Evolutionary conservation across 2,888 invertebrate genomes (phyloP).

Genomic region (Hoplodrina ambigua): DNA sequence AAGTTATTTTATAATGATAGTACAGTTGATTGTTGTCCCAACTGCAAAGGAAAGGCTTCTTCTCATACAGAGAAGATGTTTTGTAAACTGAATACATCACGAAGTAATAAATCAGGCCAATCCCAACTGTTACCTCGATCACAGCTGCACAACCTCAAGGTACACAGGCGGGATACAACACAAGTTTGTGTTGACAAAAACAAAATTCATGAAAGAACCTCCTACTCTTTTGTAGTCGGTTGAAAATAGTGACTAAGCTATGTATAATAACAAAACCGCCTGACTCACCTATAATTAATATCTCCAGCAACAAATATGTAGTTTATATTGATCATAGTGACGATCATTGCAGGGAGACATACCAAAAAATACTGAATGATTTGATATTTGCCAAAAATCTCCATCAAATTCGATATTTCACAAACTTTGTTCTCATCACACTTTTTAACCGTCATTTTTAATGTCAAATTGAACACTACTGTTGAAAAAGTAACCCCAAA

Average conservation of each 20-base stretch:
- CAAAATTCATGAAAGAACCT: too few species aligned
- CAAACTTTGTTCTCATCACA: conserved; percentile 50
- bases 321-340: conserved; percentile 80
- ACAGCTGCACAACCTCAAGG: background rate
- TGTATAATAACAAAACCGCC: background rate
- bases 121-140: background rate
- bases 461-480: background rate
- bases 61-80: too few species aligned
- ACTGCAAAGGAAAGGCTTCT: too few species aligned
- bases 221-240: too few species aligned
- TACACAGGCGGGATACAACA: background rate
- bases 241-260: background rate
- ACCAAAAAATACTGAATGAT: conserved; percentile 74
- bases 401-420: conserved; percentile 73
- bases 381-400: conserved; percentile 86
- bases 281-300: conserved; percentile 75
- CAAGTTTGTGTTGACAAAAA: background rate
- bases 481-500: background rate
- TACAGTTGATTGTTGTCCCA: too few species aligned
- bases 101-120: background rate
- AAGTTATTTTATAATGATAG: too few species aligned
- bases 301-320: conserved; percentile 83
- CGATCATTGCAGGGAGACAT: conserved; percentile 75
- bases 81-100: too few species aligned
- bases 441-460: conserved; percentile 45